Conservation (phyloP, 2,888 invertebrate species). For the Tryphoninae sp. region DNA sequence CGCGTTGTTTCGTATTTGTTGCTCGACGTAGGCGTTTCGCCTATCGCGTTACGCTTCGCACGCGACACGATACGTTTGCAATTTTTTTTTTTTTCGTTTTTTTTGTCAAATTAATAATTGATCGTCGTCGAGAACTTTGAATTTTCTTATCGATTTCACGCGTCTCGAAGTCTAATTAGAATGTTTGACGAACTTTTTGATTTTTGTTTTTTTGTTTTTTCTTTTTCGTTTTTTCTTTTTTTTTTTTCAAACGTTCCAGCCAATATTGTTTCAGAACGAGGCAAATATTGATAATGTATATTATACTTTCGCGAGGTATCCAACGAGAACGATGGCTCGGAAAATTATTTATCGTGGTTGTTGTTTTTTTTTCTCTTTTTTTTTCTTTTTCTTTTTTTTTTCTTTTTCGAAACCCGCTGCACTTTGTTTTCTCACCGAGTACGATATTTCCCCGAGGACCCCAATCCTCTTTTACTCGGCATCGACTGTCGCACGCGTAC, state of each 20-base stretch:
- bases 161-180: slow-evolving; percentile 32
- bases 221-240: slow-evolving; percentile 1
- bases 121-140: slow-evolving; percentile 21
- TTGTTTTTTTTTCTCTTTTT: too few relatives aligned
- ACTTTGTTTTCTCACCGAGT: slow-evolving; percentile 30
- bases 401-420: slow-evolving; percentile 15
- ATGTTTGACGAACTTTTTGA: slow-evolving; percentile 23
- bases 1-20: neutral
- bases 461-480: neutral
- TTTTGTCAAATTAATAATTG: slow-evolving; percentile 42
- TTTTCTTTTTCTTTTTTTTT: too few relatives aligned
- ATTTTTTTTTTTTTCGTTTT: too few relatives aligned
- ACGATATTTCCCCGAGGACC: slow-evolving; percentile 55
- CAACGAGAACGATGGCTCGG: slow-evolving; percentile 20
- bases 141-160: neutral
- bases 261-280: slow-evolving; percentile 29
- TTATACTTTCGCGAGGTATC: neutral
- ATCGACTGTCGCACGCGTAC: neutral
- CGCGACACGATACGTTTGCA: slow-evolving; percentile 18
- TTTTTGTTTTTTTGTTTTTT: slow-evolving; percentile 17
- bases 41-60: slow-evolving; percentile 27
- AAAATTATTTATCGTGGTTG: slow-evolving; percentile 32
- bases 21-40: slow-evolving; percentile 35
- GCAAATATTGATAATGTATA: slow-evolving; percentile 40
- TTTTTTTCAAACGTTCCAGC: neutral